A percentile compares a stretch with the other conserved stretches of the same genome.
Conservation (phyloP, 1,140 invertebrate species). For the Danaus melanippus region DNA sequence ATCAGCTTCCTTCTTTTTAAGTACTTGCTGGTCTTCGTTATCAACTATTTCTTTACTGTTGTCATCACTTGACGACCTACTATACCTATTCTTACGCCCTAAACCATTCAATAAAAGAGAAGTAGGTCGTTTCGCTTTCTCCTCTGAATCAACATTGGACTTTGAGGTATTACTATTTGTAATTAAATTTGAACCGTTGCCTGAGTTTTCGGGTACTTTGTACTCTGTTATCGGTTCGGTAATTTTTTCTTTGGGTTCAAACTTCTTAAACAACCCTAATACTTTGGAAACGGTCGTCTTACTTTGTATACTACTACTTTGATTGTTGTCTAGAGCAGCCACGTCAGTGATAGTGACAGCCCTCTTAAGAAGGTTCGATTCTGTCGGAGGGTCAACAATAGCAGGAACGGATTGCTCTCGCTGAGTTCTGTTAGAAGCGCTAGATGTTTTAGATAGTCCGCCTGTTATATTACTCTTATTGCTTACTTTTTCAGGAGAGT, state of each 20-base stretch:
- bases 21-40: slow-evolving; percentile 33
- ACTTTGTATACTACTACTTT: slow-evolving; percentile 47
- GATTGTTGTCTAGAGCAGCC: slow-evolving; percentile 53
- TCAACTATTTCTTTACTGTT: slow-evolving; percentile 32
- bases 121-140: slow-evolving; percentile 64
- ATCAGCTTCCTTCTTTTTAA: slow-evolving; percentile 47
- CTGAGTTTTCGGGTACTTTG: slow-evolving; percentile 26
- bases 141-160: slow-evolving; percentile 17
- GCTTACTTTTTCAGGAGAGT: slow-evolving; percentile 56
- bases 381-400: slow-evolving; percentile 67
- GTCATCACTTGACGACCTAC: slow-evolving; percentile 49
- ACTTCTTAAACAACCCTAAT: slow-evolving; percentile 81
- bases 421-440: slow-evolving; percentile 68
- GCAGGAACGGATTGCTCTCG: slow-evolving; percentile 77
- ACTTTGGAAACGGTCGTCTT: slow-evolving; percentile 78
- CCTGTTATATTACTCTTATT: slow-evolving; percentile 29
- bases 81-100: slow-evolving; percentile 56
- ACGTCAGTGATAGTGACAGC: slow-evolving; percentile 80
- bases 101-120: slow-evolving; percentile 66
- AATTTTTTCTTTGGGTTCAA: slow-evolving; percentile 67
- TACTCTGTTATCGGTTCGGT: slow-evolving; percentile 38
- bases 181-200: slow-evolving; percentile 19
- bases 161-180: slow-evolving; percentile 30
- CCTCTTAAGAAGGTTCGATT: slow-evolving; percentile 76
- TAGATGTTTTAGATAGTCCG: slow-evolving; percentile 32